Evolutionary conservation across 2,888 invertebrate species (phyloP).

Genomic region (Neoscelio sp.): DNA sequence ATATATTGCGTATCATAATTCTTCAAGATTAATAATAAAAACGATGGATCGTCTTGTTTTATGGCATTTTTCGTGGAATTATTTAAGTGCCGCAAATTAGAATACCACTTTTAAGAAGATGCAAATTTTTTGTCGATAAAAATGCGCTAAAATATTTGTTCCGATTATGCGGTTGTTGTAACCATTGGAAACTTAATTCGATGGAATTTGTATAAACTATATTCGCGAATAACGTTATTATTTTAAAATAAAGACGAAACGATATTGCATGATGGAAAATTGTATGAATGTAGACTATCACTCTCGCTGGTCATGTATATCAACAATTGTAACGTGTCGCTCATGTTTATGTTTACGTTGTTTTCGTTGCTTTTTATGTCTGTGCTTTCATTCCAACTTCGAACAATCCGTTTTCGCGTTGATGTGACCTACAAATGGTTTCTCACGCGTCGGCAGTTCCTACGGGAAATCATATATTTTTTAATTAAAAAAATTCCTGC

Average conservation of each 20-base stretch:
- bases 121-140: too few relatives aligned
- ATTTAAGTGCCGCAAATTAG: not conserved
- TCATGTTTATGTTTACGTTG: conserved; percentile 1
- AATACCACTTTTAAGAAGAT: too few relatives aligned
- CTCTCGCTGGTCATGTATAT: too few relatives aligned
- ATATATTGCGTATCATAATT: conserved; percentile 4
- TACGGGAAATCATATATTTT: conserved; percentile 53
- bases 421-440: conserved; percentile 40
- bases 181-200: too few relatives aligned
- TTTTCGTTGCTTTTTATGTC: not conserved
- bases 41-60: conserved; percentile 2
- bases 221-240: too few relatives aligned
- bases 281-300: too few relatives aligned
- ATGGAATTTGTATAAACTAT: too few relatives aligned
- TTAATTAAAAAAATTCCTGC: conserved; percentile 57
- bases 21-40: conserved; percentile 13
- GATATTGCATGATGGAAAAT: too few relatives aligned
- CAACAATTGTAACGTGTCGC: too few relatives aligned
- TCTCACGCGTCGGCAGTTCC: conserved; percentile 38
- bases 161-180: too few relatives aligned
- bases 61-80: too few relatives aligned
- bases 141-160: conserved; percentile 7
- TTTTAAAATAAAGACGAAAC: too few relatives aligned
- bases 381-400: not conserved
- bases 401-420: conserved; percentile 15